Conservation (phyloP, 2,113 vertebrate species). For the Oostethus manadensis region DNA sequence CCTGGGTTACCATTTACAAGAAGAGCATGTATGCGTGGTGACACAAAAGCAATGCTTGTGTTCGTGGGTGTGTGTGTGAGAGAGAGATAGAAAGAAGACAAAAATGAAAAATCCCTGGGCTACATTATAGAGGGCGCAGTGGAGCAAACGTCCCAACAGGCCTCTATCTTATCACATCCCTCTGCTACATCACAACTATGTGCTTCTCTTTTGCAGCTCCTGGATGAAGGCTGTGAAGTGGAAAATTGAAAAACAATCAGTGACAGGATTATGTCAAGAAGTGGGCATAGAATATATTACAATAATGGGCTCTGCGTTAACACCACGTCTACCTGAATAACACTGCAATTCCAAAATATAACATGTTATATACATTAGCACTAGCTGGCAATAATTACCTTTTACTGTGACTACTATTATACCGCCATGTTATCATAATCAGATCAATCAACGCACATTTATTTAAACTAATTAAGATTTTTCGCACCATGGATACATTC, state of each 20-base stretch:
- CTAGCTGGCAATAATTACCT: too few species aligned
- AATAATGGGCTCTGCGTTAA: background rate
- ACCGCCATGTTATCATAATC: too few species aligned
- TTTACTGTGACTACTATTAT: too few species aligned
- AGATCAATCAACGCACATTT: too few species aligned
- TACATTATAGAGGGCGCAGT: slow-evolving; percentile 46
- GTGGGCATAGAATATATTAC: background rate
- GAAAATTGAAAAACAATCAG: slow-evolving; percentile 2
- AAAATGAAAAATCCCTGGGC: slow-evolving; percentile 67
- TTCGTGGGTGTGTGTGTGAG: slow-evolving; percentile 39
- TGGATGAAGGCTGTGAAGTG: slow-evolving; percentile 78
- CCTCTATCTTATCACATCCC: slow-evolving; percentile 43
- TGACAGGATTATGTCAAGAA: background rate
- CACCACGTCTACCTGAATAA: too few species aligned
- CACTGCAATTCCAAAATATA: too few species aligned
- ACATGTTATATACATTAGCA: too few species aligned
- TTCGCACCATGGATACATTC: too few species aligned
- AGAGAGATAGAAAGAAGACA: slow-evolving; percentile 30
- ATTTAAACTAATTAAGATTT: too few species aligned
- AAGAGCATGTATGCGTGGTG: slow-evolving; percentile 47
- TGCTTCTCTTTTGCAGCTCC: slow-evolving; percentile 82
- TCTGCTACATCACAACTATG: slow-evolving; percentile 69
- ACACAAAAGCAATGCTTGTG: slow-evolving; percentile 35
- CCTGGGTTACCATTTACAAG: slow-evolving; percentile 52
- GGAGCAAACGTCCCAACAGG: slow-evolving; percentile 33